Base-by-base conservation (phyloP, 2,113 vertebrate species). In the Serilophus lunatus region DNA sequence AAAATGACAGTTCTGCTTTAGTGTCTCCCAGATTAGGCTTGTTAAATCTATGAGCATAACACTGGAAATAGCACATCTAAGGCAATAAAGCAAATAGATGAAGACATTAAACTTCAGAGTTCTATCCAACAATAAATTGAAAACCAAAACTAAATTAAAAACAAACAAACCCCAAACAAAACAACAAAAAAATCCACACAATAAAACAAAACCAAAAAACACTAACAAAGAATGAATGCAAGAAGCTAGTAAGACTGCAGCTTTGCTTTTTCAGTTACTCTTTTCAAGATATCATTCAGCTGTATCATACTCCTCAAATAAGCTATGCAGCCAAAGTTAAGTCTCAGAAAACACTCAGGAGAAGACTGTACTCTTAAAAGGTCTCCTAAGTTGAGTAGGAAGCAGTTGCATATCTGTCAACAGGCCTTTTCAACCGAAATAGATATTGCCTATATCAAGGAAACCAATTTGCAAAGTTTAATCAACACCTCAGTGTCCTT, bases 1-100 rank as follows among this genome's bases (percentile, higher is more conserved):
- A 93, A 86, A 91, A 91, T 88, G 90, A 95, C 92, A 94, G 91
- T 26, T 94, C 75, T 96, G 91, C 60, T 94, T 93, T 93, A 93
- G 74, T n/a, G n/a, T 95, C 82, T 95, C 50, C 60, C 1, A 0
- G 79, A 92, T 88, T 71, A 95, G 72, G 80, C 80, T 94, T 89
- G 79, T 89, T 96, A 94, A 89, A 10, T 79, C 71, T 95, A 92
- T 0, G 2, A 84, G 79, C 38, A 60, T 70, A 96, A 88, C 75
- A 66, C 9, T 90, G 81, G 82, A 91, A 96, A 95, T 24, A 12
- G 87, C 70, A 95, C 84, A 84, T 94, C 83, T 93, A 81, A 92
- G 66, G 49, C 83, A 92, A 87, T 89, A 91, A 90, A 93, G 86
- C 59, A 96, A 95, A 95, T 82, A 86, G 82, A 85, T 83, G 57